These are phyloP conservation scores for Botia almorhae DNA, from an alignment of 2,797 vertebrate genomes.

Conservation along the genomic window DNA sequence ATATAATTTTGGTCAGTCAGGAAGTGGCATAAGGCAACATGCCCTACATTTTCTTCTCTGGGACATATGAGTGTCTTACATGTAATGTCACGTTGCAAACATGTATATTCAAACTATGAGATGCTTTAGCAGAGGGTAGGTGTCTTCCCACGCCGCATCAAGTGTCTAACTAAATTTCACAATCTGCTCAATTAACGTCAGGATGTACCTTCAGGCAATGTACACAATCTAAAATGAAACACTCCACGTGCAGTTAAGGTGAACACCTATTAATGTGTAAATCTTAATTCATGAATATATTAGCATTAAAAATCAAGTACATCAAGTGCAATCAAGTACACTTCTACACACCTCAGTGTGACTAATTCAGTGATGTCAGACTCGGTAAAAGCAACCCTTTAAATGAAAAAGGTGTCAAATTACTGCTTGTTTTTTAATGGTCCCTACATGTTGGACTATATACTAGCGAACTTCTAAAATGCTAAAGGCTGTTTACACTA, in stretches of 20 bases:
- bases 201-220: background rate
- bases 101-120: background rate
- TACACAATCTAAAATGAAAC: background rate
- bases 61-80: constrained; percentile 68
- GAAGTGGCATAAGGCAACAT: constrained; percentile 66
- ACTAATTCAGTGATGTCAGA: too few relatives aligned
- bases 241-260: background rate
- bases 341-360: too few relatives aligned
- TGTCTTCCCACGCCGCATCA: background rate
- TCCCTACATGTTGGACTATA: too few relatives aligned
- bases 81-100: constrained; percentile 49
- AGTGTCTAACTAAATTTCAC: background rate
- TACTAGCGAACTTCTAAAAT: too few relatives aligned
- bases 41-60: constrained; percentile 66
- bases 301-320: background rate
- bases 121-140: background rate
- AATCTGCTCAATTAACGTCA: background rate
- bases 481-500: too few relatives aligned
- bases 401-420: too few relatives aligned
- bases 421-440: too few relatives aligned
- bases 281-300: background rate
- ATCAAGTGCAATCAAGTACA: background rate
- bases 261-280: background rate
- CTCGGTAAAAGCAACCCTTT: too few relatives aligned
- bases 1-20: constrained; percentile 39